These are phyloP conservation scores for Merluccius polli DNA, from an alignment of 2,797 vertebrate genomes.

Conservation along the genomic window DNA sequence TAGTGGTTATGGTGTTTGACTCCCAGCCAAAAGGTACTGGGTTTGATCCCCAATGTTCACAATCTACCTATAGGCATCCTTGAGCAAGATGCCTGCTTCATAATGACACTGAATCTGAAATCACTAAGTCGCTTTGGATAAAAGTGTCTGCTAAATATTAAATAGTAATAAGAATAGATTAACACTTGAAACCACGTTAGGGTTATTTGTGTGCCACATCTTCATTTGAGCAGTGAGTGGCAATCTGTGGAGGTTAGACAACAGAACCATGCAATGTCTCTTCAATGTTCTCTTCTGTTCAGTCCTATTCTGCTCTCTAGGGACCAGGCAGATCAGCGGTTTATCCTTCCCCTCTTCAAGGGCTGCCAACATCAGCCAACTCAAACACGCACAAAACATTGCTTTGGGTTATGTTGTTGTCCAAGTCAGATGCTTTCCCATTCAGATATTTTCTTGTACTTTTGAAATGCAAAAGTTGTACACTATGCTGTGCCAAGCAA, in stretches of 20 bases:
- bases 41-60: no score
- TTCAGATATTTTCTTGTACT: no score
- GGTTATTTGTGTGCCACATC: neutral
- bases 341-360: conserved; percentile 9
- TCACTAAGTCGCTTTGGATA: no score
- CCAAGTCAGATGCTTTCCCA: no score
- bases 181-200: neutral
- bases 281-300: conserved; percentile 16
- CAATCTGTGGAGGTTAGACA: conserved; percentile 31
- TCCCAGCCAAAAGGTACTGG: no score
- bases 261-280: conserved; percentile 27
- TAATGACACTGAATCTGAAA: no score
- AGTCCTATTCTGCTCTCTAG: conserved; percentile 30
- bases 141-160: no score
- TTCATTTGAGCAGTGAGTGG: conserved; percentile 36
- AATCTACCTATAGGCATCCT: no score
- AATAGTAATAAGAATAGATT: no score
- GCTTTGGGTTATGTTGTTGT: conserved; percentile 30
- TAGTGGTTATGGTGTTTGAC: no score
- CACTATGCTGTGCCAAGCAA: neutral
- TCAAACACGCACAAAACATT: conserved; percentile 30
- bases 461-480: neutral
- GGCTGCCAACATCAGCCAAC: neutral
- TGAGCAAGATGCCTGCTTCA: no score
- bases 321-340: conserved; percentile 33